phyloP scores from a whole-genome alignment of 2,113 vertebrate species.

The Saguinus midas region DNA sequence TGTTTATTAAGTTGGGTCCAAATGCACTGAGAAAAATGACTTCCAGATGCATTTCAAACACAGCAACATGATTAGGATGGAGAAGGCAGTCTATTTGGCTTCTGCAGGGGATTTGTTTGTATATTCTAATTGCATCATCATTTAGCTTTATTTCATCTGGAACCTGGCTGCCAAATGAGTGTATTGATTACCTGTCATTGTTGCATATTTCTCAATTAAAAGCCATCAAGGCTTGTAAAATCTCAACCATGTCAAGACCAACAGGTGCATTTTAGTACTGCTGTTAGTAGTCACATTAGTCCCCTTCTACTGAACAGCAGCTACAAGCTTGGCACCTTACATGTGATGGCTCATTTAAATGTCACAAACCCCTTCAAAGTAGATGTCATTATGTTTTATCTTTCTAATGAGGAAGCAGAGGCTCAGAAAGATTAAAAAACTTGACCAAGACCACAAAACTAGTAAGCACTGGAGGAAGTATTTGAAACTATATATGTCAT shows the following conservation, averaged over 20 bases:
- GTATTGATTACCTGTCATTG: conserved; percentile 69
- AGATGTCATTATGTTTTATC: neutral
- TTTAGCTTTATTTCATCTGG: conserved; percentile 73
- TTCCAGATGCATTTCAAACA: conserved; percentile 30
- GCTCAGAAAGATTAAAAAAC: neutral
- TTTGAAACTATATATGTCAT: neutral
- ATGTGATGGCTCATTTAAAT: neutral
- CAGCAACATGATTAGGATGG: neutral
- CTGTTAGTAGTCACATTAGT: neutral
- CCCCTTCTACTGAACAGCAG: neutral
- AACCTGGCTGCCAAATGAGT: conserved; percentile 69
- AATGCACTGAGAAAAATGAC: neutral
- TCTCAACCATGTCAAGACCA: conserved; percentile 33
- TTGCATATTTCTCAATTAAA: conserved; percentile 76
- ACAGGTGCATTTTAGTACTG: neutral
- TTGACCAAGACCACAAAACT: neutral
- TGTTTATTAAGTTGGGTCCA: neutral
- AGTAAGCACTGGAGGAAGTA: neutral
- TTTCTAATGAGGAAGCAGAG: neutral
- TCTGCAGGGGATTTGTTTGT: conserved; percentile 70
- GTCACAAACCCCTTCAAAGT: neutral
- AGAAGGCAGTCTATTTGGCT: conserved; percentile 44
- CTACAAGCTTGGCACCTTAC: neutral
- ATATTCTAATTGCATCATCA: conserved; percentile 60
- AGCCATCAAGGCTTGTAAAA: conserved; percentile 65